Base-by-base conservation (phyloP, 2,113 vertebrate species). In the Jacana jacana region DNA sequence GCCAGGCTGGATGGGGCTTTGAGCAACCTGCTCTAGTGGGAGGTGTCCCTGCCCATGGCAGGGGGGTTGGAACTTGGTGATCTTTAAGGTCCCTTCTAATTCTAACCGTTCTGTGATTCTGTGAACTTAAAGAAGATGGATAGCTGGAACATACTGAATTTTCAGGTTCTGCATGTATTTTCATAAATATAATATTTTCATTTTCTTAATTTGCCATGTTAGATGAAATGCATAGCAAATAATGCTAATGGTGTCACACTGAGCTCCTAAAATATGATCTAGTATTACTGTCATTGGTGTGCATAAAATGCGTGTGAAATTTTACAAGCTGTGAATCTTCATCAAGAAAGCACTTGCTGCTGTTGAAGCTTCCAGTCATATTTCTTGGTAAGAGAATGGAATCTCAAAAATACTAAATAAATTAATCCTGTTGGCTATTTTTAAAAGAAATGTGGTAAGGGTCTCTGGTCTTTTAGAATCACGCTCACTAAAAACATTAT, bases 391-490 rank as follows among this genome's bases (percentile, higher is more conserved):
- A 71, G 57, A 75, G 48, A 40, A 73, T 65, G 68, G 86, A 92
- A 55, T 46, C 19, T 28, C 5, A 61, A 69, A 78, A 55, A 60
- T 35, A 31, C 3, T 33, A 20, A 88, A 75, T 60, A 33, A 49
- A 70, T 31, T 16, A 54, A 39, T 84, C 10, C 3, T 0, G 0
- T 35, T 75, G 35, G 13, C 39, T 78, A 0, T 27, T 16, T 46
- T 48, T 7, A 68, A 72, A 52, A 31, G 52, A 44, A 69, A 40
- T 7, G 4, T 23, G n/a, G 2, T 37, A 42, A 60, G 37, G 5
- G 4, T 76, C 17, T 63, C 42, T 64, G 20, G 13, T 65, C 35
- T 68, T 72, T 60, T 27, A 60, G 35, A 81, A 30, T 9, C 72
- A 17, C 63, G 86, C 84, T 52, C 48, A 73, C 15, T 76, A 22